These are phyloP conservation scores for Phyllostomus discolor DNA, from an alignment of 2,113 vertebrate species.

Conservation along the genomic window DNA sequence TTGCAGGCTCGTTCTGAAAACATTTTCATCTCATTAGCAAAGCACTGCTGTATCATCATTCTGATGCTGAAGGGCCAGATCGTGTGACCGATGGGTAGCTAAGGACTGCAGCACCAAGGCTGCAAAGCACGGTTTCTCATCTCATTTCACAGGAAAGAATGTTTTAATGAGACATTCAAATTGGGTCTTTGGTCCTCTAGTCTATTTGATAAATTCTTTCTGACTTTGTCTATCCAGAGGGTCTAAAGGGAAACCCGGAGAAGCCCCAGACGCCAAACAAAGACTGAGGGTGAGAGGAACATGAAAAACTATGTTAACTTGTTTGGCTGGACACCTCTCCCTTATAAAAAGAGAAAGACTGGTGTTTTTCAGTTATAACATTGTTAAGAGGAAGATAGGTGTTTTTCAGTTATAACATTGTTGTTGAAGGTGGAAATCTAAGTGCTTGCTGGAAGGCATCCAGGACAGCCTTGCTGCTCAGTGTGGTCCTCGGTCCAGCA, in stretches of 20 bases:
- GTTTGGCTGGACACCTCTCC: not conserved
- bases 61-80: not conserved
- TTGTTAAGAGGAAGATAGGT: not conserved
- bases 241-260: not conserved
- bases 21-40: slow-evolving; percentile 22
- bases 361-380: not conserved
- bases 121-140: not conserved
- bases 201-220: not conserved
- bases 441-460: not conserved
- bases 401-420: not conserved
- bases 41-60: slow-evolving; percentile 21
- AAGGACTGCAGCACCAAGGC: not conserved
- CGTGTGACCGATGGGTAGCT: not conserved
- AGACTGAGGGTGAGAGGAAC: not conserved
- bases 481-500: not conserved
- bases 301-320: not conserved
- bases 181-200: not conserved
- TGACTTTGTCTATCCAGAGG: not conserved
- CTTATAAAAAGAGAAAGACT: not conserved
- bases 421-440: not conserved
- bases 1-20: not conserved
- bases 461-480: not conserved
- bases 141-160: not conserved
- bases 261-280: not conserved
- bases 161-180: not conserved